phyloP scores from a whole-genome alignment of 2,113 vertebrate species.

The Willisornis vidua region DNA sequence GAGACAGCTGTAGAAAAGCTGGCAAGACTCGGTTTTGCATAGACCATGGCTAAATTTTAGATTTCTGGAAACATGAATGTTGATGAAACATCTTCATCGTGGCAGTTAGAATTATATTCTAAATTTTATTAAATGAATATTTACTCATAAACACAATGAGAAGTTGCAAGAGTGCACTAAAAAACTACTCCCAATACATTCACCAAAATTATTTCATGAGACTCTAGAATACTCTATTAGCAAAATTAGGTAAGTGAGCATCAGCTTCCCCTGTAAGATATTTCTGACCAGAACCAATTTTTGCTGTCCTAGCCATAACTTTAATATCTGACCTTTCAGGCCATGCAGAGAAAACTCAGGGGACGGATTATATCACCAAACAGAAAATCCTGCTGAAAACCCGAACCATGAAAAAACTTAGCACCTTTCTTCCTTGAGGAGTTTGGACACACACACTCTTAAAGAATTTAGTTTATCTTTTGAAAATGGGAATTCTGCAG shows the following conservation, averaged over 20 bases:
- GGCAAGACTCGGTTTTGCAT: not conserved
- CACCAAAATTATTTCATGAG: conserved; percentile 2
- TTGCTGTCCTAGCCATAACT: not conserved
- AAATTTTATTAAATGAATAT: not conserved
- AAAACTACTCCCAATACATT: not conserved
- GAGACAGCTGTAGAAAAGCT: not conserved
- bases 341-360: not conserved
- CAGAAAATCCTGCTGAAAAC: not conserved
- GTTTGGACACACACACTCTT: not conserved
- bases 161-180: not conserved
- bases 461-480: not conserved
- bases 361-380: not conserved
- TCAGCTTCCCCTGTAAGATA: not conserved
- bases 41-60: not conserved
- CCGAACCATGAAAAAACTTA: not conserved
- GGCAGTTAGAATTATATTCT: not conserved
- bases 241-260: not conserved
- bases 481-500: not conserved
- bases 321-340: not conserved
- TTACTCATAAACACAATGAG: not conserved
- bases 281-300: not conserved
- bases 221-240: not conserved
- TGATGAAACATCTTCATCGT: not conserved
- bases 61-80: not conserved
- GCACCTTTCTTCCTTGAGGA: not conserved